Base-by-base conservation (phyloP, 2,113 vertebrate species). In the Dermatemys mawii region DNA sequence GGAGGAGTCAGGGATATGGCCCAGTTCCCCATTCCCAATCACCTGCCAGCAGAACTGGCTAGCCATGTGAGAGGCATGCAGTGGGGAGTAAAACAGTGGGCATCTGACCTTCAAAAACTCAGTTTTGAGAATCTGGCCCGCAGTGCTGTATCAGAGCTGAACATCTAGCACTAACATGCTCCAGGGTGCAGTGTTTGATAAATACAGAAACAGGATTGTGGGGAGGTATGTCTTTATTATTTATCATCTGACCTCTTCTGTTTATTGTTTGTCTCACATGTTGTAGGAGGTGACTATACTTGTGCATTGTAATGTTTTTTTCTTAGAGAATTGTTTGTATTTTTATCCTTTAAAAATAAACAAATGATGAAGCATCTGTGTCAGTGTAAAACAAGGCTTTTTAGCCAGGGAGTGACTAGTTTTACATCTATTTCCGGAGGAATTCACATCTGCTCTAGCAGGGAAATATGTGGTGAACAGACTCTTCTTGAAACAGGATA, bases 121-220 rank as follows among this genome's bases (percentile, higher is more conserved):
- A n/a, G 80, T 54, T 50, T 11, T 7, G 81, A 11, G 81, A 91
- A 91, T 67, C n/a, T 79, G 83, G 78, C 89, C 93, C 90, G 81
- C 86, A 55, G 35, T 32, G 81, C 86, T 51, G 35, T 32, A 53
- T 88, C 75, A 92, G 92, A 88, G 38, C 46, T 16, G 32, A 91
- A 57, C 80, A 88, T 91, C 88, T 60, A 78, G 83, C 94, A 88
- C 84, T 90, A 88, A 91, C 50, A 38, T 19, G 81, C 17, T 95
- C 73, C 78, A 80, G 60, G 27, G 63, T 85, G 49, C 86, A 88
- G 86, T 48, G 41, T 50, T 7, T 55, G 89, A 3, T 88, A 88
- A 91, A 60, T 93, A 88, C 38, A 76, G 79, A 54, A 91, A 90
- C 44, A 55, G 79, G 54, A 67, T 57, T 91, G 86, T 87, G 79